Percentiles rank a stretch among this genome's conserved stretches.
phyloP scores from a whole-genome alignment of 2,113 vertebrate species.

The Vulpes vulpes region DNA sequence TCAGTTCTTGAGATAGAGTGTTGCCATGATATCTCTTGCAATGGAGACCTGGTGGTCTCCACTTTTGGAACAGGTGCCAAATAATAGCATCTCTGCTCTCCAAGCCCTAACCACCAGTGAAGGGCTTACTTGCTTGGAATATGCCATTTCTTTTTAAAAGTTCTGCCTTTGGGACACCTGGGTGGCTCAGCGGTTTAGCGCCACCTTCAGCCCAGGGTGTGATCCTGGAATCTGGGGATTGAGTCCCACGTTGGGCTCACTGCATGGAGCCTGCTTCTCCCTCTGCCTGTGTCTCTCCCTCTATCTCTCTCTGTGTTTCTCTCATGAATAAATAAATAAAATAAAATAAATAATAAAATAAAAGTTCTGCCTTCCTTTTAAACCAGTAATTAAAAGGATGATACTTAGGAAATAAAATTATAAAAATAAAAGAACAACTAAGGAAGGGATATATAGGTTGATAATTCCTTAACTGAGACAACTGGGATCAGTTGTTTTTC shows the following conservation, averaged over 20 bases:
- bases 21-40: not conserved
- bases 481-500: not conserved
- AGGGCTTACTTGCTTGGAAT: not conserved
- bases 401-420: not conserved
- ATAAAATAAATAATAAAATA: too few relatives aligned
- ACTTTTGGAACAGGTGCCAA: not conserved
- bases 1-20: not conserved
- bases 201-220: too few relatives aligned
- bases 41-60: fast-evolving
- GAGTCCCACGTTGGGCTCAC: too few relatives aligned
- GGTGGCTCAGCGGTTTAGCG: too few relatives aligned
- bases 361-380: not conserved
- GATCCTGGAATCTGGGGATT: too few relatives aligned
- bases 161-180: too few relatives aligned
- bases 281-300: too few relatives aligned
- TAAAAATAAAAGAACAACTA: not conserved
- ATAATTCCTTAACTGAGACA: not conserved
- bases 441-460: not conserved
- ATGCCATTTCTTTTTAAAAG: not conserved
- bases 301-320: too few relatives aligned
- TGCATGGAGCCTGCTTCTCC: too few relatives aligned
- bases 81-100: not conserved
- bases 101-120: not conserved
- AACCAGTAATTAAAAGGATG: not conserved
- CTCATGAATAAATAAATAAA: too few relatives aligned